These are phyloP conservation scores for Anoplopoma fimbria DNA, from an alignment of 2,113 vertebrate species.

Conservation along the genomic window DNA sequence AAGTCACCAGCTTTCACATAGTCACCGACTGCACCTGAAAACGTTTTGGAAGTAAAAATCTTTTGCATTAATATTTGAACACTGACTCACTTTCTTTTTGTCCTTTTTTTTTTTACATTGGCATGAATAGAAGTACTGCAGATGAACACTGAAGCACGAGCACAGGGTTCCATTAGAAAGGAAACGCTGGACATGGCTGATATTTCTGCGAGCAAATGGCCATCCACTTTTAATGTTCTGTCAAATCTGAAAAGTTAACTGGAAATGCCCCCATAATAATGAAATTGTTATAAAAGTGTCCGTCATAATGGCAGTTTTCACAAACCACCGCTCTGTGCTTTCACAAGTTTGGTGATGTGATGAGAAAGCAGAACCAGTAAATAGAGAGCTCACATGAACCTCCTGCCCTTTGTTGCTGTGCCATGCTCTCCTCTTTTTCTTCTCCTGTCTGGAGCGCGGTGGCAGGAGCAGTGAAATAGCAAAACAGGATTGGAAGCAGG, in stretches of 20 bases:
- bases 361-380: constrained; percentile 26
- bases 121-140: constrained; percentile 47
- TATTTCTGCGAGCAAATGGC: constrained; percentile 28
- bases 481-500: constrained; percentile 88
- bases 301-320: constrained; percentile 16
- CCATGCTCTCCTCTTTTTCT: constrained; percentile 32
- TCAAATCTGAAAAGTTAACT: constrained; percentile 19
- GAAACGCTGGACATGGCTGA: not conserved
- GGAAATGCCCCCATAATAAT: constrained; percentile 22
- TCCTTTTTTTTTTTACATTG: constrained; percentile 53
- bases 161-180: constrained; percentile 16
- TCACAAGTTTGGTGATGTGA: constrained; percentile 32
- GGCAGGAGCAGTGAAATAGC: constrained; percentile 85
- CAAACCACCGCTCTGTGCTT: constrained; percentile 15
- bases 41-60: constrained; percentile 63
- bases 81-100: constrained; percentile 65
- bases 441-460: constrained; percentile 57
- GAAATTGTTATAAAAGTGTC: constrained; percentile 8
- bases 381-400: constrained; percentile 33
- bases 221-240: constrained; percentile 19
- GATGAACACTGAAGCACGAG: constrained; percentile 36
- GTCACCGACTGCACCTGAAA: constrained; percentile 34
- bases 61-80: constrained; percentile 73
- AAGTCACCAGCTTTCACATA: constrained; percentile 17
- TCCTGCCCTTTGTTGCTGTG: constrained; percentile 30